phyloP scores from a whole-genome alignment of 92 coral and sea anemone genomes.

The Actinernus sp. region DNA sequence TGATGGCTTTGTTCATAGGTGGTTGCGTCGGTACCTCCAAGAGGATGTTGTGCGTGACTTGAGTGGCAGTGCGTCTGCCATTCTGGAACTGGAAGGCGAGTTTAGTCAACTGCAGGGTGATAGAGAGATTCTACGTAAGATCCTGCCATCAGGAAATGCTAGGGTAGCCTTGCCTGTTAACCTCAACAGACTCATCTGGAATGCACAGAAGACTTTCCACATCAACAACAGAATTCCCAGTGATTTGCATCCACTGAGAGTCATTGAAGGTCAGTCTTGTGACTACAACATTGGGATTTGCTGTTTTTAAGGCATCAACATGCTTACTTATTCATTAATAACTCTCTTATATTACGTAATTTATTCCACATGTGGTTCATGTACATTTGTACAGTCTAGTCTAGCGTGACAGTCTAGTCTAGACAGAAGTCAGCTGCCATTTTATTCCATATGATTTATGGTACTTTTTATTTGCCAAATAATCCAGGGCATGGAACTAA shows the following conservation, averaged over 20 bases:
- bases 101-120: conserved; percentile 81
- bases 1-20: conserved; percentile 44
- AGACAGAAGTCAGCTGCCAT: too few relatives aligned
- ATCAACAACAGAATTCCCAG: conserved; percentile 87
- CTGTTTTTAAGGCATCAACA: too few relatives aligned
- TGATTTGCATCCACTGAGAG: conserved; percentile 93
- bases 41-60: conserved; percentile 96
- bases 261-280: conserved; percentile 99
- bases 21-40: conserved; percentile 86
- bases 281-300: too few relatives aligned
- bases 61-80: conserved; percentile 87
- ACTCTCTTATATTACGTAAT: too few relatives aligned
- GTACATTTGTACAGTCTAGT: too few relatives aligned
- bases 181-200: conserved; percentile 95
- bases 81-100: conserved; percentile 87
- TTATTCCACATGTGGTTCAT: too few relatives aligned
- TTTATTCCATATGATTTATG: too few relatives aligned
- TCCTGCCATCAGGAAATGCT: conserved; percentile 94
- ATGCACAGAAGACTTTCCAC: conserved; percentile 97
- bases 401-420: too few relatives aligned
- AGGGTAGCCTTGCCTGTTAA: conserved; percentile 99
- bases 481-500: too few relatives aligned
- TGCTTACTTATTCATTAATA: too few relatives aligned
- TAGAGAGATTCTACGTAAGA: conserved; percentile 86
- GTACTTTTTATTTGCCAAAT: too few relatives aligned